Base-by-base conservation (phyloP, 2,888 invertebrate genomes). In the Drosophila picticornis region DNA sequence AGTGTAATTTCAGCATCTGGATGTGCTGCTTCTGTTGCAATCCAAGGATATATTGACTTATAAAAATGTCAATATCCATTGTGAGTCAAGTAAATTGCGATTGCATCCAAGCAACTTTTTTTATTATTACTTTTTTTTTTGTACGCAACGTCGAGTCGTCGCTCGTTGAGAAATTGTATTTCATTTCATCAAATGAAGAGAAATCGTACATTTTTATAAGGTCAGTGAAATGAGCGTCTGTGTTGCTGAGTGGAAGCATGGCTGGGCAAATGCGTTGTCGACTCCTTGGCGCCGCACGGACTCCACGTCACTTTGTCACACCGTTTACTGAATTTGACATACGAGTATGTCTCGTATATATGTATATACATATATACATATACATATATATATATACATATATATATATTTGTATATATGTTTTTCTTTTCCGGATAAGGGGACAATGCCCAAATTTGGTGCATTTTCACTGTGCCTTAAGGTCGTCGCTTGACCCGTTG, bases 161-260 rank as follows among this genome's bases (percentile, higher is more conserved):
- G 53, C 73, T 72, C 63, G 77, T 80, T 87, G 87, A 90, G 82
- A 87, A 90, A 87, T 87, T 87, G 87, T 87, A 90, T 87, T 87
- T 88, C 87, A 86, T 90, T 87, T 86, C 87, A 84, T 90, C 87
- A 87, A 87, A 87, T 87, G 87, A 90, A 87, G 90, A 90, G 80
- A 87, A 90, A 87, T 90, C 80, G 90, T 75, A 88, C 82, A 90
- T 90, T 85, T 85, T 82, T 88, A 80, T 88, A 88, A 74, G 80
- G 81, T 81, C 79, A 79, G 71, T 61, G 67, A 66, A 56, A 75
- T 61, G 66, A 65, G 57, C 51, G 53, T 43, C 51, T 57, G 38
- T 16, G 75, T 40, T 56, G 56, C 60, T 55, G 50, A 59, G 36
- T 32, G 31, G 25, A 25, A 46, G 25, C 16, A 16, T 9, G 25